Base-by-base conservation (phyloP, 2,113 vertebrate genomes). In the Mobula birostris region DNA sequence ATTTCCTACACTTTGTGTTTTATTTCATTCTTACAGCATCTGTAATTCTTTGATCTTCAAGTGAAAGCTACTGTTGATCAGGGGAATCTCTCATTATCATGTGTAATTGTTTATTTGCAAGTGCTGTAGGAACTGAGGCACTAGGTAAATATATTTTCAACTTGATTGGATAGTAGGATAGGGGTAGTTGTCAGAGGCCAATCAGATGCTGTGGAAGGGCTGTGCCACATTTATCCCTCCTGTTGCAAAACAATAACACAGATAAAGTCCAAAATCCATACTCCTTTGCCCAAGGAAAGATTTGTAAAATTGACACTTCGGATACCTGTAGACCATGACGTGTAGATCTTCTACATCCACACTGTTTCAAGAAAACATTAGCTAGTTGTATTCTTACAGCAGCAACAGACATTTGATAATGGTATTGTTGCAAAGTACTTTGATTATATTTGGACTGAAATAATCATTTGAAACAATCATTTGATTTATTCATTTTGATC, bases 331-430 rank as follows among this genome's bases (percentile, higher is more conserved):
- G 11, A 87, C 27, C 24, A 8, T 90, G 32, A 90, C 83, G n/a
- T n/a, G n/a, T n/a, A n/a, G n/a, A n/a, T n/a, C n/a, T n/a, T n/a
- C 27, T 63, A 12, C 27, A 88, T n/a, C n/a, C 66, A 1, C 72
- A 36, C 29, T 70, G 19, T 56, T 8, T 68, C 24, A 29, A 40
- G 91, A 48, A 93, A 70, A 76, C 70, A 74, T 76, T 2, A 0
- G 68, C 70, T n/a, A n/a, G n/a, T n/a, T n/a, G n/a, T n/a, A 93
- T 93, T 93, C 48, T 76, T 74, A 12, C 17, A 92, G 85, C 85
- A 90, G 61, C 61, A 90, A 32, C 8, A 74, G 90, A 74, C 90
- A 36, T 91, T 36, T 36, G 29, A 91, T n/a, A 74, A 72, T 19
- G 48, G 19, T 72, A 48, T 66, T 74, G 90, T 32, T 58, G 32